Evolutionary conservation across 2,113 vertebrate genomes (phyloP), one percentile per base, ranked within the genome.

Genomic region (Dipodomys spectabilis): DNA sequence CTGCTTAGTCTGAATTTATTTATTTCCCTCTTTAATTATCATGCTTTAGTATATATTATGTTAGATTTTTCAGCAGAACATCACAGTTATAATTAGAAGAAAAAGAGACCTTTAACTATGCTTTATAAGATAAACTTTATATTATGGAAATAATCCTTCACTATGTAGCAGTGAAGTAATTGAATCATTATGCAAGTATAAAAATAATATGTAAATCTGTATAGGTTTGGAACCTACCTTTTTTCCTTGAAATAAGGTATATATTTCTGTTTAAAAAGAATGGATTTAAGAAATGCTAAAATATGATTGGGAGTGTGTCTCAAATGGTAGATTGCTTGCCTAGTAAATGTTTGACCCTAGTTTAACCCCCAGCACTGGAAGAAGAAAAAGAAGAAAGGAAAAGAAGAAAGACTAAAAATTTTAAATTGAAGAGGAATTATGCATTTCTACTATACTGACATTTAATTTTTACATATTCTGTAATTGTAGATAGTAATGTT

Each of bases 61-160:
- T 78, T 65, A 30, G 45, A 16, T 44, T 11, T 80, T 30, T 77
- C 44, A 93, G 73, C n/a, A 81, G 19, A 82, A 15, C 64, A 45
- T 84, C 44, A 72, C 23, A 78, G 6, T 71, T 86, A 8, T 44
- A 82, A 71, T 89, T 75, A 64, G 12, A 30, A 83, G 39, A 78
- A 69, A 88, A 77, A 94, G 62, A 69, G 18, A 77, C 13, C 39
- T 84, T 94, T 79, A 73, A 67, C 5, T 85, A 3, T 57, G 11
- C 81, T 95, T 90, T 88, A 35, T 81, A 81, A 88, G 80, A 80
- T 39, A 92, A 49, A 85, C 83, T 73, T 84, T 72, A 4, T 81
- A 60, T 73, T 94, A 49, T 77, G 23, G 20, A 68, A 91, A 67
- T 72, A 88, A 71, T 73, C 74, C 49, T 60, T 65, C 9, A 86